Conservation (phyloP, 2,113 vertebrate genomes). For the Centropus bengalensis region DNA sequence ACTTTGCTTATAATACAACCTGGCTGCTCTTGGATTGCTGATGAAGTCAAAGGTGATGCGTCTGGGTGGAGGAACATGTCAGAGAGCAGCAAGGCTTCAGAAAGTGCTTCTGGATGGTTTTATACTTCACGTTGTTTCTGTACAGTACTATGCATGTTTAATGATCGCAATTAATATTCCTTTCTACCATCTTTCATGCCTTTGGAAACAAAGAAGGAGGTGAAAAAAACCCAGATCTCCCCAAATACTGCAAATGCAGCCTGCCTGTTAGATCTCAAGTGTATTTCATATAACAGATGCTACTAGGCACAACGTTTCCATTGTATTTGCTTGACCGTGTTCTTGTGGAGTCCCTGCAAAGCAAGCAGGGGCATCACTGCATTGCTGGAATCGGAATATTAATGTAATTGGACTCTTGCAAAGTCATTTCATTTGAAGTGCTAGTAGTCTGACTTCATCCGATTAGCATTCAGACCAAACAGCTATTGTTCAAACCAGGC, state of each 20-base stretch:
- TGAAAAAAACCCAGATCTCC: neutral
- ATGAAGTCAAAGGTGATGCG: neutral
- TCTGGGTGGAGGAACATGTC: neutral
- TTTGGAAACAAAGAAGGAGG: neutral
- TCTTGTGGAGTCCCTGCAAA: neutral
- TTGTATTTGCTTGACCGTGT: neutral
- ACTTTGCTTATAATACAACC: neutral
- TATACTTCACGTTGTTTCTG: neutral
- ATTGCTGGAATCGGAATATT: slow-evolving; percentile 20
- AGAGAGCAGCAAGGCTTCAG: neutral
- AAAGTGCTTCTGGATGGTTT: neutral
- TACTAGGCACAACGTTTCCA: slow-evolving; percentile 8
- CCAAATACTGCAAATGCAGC: neutral
- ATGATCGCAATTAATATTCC: neutral
- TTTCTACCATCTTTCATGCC: neutral
- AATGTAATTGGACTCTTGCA: neutral
- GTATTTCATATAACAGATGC: neutral
- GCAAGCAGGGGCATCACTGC: neutral
- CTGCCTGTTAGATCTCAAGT: neutral
- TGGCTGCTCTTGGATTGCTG: neutral
- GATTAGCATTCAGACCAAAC: neutral
- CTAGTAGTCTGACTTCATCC: slow-evolving; percentile 31
- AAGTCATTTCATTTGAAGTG: slow-evolving; percentile 33
- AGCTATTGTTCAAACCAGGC: slow-evolving; percentile 11
- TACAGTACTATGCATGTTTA: neutral